phyloP scores from a whole-genome alignment of 2,888 invertebrate genomes.

The Bellardia pandia region DNA sequence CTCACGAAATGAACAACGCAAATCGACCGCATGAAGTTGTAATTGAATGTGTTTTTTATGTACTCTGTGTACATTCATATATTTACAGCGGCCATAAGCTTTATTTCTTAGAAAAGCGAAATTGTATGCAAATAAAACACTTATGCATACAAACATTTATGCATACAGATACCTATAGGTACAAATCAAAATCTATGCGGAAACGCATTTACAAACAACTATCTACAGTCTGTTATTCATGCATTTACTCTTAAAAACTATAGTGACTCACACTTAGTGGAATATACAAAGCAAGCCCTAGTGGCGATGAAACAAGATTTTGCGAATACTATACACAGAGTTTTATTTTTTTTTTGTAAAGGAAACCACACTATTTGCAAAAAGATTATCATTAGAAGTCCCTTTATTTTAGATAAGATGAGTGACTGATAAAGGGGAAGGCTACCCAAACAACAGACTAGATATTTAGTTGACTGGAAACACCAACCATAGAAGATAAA shows the following conservation, averaged over 20 bases:
- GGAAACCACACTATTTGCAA: conserved; percentile 51
- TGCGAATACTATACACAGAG: conserved; percentile 1
- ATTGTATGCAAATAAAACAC: conserved; percentile 57
- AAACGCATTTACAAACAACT: conserved; percentile 43
- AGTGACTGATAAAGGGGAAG: conserved; percentile 26
- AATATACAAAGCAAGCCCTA: conserved; percentile 44
- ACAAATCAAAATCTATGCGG: conserved; percentile 29
- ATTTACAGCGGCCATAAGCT: conserved; percentile 13
- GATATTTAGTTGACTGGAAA: too few relatives aligned
- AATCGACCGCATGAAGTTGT: conserved; percentile 63
- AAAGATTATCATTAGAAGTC: conserved; percentile 61
- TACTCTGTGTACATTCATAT: not conserved
- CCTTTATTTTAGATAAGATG: conserved; percentile 14
- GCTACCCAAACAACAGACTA: not conserved
- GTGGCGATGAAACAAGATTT: conserved; percentile 45
- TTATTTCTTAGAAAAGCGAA: conserved; percentile 30
- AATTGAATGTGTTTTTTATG: conserved; percentile 57
- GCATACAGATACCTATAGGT: not conserved
- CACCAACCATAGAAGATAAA: too few relatives aligned
- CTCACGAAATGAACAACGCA: conserved; percentile 52
- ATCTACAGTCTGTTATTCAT: conserved; percentile 4
- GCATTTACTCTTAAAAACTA: conserved; percentile 7
- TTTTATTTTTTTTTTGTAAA: not conserved
- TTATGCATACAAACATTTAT: not conserved
- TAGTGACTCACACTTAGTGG: not conserved